phyloP scores from a whole-genome alignment of 2,797 vertebrate species.

The Cynopterus sphinx region DNA sequence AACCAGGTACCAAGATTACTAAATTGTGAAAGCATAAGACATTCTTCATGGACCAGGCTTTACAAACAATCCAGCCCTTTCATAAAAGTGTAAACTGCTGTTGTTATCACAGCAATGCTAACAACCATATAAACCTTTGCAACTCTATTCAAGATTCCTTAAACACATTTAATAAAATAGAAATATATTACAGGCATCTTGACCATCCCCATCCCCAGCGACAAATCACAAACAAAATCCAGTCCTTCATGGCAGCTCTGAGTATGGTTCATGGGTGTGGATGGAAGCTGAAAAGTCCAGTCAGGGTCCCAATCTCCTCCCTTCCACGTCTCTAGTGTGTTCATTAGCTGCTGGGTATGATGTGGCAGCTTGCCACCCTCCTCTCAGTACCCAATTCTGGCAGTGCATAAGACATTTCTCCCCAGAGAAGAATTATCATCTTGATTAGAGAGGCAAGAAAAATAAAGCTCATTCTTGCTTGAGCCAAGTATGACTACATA shows the following conservation, averaged over 20 bases:
- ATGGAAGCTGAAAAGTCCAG: not conserved
- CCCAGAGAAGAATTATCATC: not conserved
- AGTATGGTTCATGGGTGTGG: not conserved
- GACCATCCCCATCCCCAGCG: not conserved
- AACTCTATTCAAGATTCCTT: not conserved
- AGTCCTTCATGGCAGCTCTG: not conserved
- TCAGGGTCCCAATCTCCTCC: not conserved
- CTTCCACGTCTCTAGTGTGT: conserved; percentile 47
- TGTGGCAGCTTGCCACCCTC: conserved; percentile 35
- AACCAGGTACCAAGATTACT: not conserved
- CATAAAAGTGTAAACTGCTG: not conserved
- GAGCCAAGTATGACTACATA: conserved; percentile 35
- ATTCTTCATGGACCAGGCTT: not conserved
- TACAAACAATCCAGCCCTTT: conserved; percentile 37
- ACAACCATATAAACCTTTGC: not conserved
- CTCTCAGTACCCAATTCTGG: not conserved
- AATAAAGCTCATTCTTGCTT: not conserved
- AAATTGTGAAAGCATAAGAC: not conserved
- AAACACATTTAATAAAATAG: not conserved
- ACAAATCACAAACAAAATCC: not conserved
- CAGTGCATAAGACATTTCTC: not conserved
- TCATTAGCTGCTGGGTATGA: conserved; percentile 65
- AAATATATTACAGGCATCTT: not conserved
- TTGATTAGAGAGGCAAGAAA: conserved; percentile 4
- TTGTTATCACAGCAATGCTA: not conserved